Base-by-base conservation (phyloP, 1,140 invertebrate genomes). In the Mycetomoellerius zeteki region DNA sequence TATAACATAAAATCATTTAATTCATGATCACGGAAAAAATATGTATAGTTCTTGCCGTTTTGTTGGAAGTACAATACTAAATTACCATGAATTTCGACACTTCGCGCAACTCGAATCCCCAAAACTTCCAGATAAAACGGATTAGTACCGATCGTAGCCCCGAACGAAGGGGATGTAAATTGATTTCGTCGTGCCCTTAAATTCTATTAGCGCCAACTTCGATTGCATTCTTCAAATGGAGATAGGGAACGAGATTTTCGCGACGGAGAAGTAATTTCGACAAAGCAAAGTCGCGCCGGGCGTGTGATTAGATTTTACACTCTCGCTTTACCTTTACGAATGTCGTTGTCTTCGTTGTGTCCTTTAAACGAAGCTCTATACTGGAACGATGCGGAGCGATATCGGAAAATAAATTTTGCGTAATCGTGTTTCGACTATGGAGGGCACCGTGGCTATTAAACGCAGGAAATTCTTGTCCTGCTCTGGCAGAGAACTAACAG, bases 141-240 rank as follows among this genome's bases (percentile, higher is more conserved):
- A 90, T 90, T 89, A 89, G 78, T 78, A 27, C 19, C 50, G 73
- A 69, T 64, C 64, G 86, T 78, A 75, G 33, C 37, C 37, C 56
- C 73, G 73, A 60, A 27, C 65, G 75, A 87, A 89, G 88, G 75
- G 85, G 73, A 89, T 67, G 78, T 73, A 73, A 89, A 90, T 89
- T 62, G 85, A 89, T 80, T 87, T 71, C 73, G 56, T 47, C 75
- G 67, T 76, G 47, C 76, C 71, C 62, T 69, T 81, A 72, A 89
- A 80, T 89, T 87, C 65, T 77, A 64, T 78, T 73, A 73, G 60
- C 65, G 54, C 80, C 80, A 84, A 67, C 69, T 90, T 47, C 76
- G 89, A 90, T 90, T 90, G 89, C 89, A 90, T 90, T 90, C 88
- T 89, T 85, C 77, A 84, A 80, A 89, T 87, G 85, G 88, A 87